Percentiles rank a stretch among this genome's conserved stretches.
These are phyloP conservation scores for Enoplosus armatus DNA, from an alignment of 2,797 vertebrate genomes.

Conservation along the genomic window DNA sequence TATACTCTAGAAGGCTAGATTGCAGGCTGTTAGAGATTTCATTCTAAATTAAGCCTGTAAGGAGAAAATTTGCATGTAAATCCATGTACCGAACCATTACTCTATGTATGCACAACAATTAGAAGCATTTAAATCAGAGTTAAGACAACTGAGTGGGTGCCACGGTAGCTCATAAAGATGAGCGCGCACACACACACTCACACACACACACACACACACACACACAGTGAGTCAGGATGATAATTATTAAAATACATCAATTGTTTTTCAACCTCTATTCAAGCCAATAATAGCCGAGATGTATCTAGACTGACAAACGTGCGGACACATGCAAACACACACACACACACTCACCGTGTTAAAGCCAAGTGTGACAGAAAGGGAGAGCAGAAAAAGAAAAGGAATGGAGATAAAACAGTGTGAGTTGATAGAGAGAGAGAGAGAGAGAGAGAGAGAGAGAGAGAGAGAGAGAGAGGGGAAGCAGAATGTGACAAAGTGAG, in stretches of 20 bases:
- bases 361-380: slow-evolving; percentile 39
- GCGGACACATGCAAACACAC: background rate
- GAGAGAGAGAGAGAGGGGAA: slow-evolving; percentile 46
- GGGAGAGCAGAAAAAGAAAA: slow-evolving; percentile 27
- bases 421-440: slow-evolving; percentile 31
- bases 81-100: slow-evolving; percentile 62
- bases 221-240: background rate
- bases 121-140: slow-evolving; percentile 58
- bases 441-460: slow-evolving; percentile 43
- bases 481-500: slow-evolving; percentile 62
- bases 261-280: slow-evolving; percentile 34
- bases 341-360: slow-evolving; percentile 11
- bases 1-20: slow-evolving; percentile 53
- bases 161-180: slow-evolving; percentile 27
- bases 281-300: slow-evolving; percentile 28
- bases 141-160: slow-evolving; percentile 45
- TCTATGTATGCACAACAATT: slow-evolving; percentile 60
- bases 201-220: too few relatives aligned
- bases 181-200: background rate
- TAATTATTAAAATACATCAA: slow-evolving; percentile 35
- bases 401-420: slow-evolving; percentile 40
- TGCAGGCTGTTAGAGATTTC: slow-evolving; percentile 70
- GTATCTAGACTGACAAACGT: slow-evolving; percentile 23
- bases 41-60: slow-evolving; percentile 73
- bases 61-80: slow-evolving; percentile 71